phyloP scores from a whole-genome alignment of 2,113 vertebrate species.

The Furnarius figulus region DNA sequence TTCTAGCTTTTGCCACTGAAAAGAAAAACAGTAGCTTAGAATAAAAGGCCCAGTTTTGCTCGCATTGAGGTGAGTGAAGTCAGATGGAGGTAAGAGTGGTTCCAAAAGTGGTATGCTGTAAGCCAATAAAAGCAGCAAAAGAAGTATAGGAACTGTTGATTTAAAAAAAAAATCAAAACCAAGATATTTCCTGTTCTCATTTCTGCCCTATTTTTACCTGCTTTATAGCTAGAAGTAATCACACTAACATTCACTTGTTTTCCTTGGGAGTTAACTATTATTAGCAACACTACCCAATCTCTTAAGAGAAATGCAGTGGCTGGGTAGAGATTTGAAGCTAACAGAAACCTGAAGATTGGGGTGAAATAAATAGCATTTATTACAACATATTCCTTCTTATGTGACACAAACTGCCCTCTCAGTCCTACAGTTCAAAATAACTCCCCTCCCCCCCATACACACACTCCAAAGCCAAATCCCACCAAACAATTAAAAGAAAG shows the following conservation, averaged over 20 bases:
- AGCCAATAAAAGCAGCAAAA: constrained; percentile 2
- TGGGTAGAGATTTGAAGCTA: constrained; percentile 48
- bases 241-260: not conserved
- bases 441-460: not conserved
- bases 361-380: constrained; percentile 61
- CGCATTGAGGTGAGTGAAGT: not conserved
- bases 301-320: constrained; percentile 5
- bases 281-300: constrained; percentile 42
- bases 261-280: not conserved
- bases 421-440: not conserved
- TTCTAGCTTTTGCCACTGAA: not conserved
- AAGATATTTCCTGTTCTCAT: constrained; percentile 5
- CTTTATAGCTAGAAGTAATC: not conserved
- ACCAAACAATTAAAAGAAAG: constrained; percentile 14
- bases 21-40: not conserved
- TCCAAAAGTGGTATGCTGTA: not conserved
- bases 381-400: constrained; percentile 38
- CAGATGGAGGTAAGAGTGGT: not conserved
- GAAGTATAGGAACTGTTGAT: not conserved
- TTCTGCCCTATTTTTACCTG: constrained; percentile 37
- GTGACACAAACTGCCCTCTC: constrained; percentile 9
- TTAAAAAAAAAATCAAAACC: not conserved
- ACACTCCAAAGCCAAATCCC: constrained; percentile 44
- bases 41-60: constrained; percentile 17
- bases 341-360: constrained; percentile 30